These are phyloP conservation scores for Bufo bufo DNA, from an alignment of 2,113 vertebrate species.

Conservation along the genomic window DNA sequence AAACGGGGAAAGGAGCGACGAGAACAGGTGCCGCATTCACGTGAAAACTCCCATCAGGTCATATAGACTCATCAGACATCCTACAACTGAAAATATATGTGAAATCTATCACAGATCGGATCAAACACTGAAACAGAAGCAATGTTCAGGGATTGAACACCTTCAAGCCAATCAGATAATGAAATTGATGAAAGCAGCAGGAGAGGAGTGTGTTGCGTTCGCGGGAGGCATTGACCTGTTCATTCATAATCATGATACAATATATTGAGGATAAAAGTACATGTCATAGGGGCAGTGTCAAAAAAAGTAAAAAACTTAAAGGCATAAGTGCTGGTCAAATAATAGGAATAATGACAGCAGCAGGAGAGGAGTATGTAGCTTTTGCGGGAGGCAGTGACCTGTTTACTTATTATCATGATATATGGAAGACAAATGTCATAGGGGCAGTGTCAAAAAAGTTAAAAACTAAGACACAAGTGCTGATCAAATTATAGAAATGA, in stretches of 20 bases:
- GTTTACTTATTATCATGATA: too few relatives aligned
- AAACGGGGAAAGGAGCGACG: background rate
- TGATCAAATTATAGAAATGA: too few relatives aligned
- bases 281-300: background rate
- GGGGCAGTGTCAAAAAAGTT: too few relatives aligned
- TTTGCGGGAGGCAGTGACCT: too few relatives aligned
- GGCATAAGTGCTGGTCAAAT: too few relatives aligned
- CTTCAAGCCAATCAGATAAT: too few relatives aligned
- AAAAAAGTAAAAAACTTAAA: background rate
- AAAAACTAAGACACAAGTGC: background rate
- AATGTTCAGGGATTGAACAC: background rate
- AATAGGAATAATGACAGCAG: too few relatives aligned
- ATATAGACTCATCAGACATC: background rate
- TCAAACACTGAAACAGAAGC: background rate
- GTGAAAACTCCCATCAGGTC: background rate
- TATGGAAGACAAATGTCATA: too few relatives aligned
- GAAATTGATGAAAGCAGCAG: too few relatives aligned
- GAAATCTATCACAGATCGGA: background rate
- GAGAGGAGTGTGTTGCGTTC: too few relatives aligned
- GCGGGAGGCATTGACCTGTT: background rate
- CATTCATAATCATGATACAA: background rate
- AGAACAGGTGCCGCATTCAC: constrained; percentile 19
- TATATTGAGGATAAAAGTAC: background rate
- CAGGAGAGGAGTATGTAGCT: too few relatives aligned
- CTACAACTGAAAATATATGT: background rate